Evolutionary conservation across 2,888 invertebrate species (phyloP), one percentile per base, ranked within the genome.

Genomic region (Caenorhabditis plicata): DNA sequence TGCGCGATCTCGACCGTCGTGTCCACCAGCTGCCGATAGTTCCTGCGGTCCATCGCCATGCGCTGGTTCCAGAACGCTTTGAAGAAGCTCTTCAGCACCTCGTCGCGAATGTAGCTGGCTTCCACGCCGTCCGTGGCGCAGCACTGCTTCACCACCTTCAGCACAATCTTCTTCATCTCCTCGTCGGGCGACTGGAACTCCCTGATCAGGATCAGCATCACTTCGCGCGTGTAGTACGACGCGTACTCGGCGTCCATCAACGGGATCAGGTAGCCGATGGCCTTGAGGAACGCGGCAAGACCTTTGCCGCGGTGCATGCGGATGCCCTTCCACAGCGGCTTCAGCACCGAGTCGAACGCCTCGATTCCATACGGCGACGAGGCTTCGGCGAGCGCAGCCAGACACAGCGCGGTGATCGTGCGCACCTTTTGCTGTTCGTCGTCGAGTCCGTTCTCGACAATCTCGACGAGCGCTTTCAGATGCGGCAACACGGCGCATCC

Each of bases 111-210:
- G 81, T 99, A 99, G 81, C 94, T 92, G 0, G 98, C 89, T 82
- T 98, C 98, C 45, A 99, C 98, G 88, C 98, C 98, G 82, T 99
- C 98, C 0, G 98, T 99, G 9, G 93, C 95, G 81, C 98, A 99
- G 84, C 98, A 99, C 84, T 99, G 98, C 83, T 99, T 99, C 57
- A 99, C 98, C 61, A 88, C 91, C 86, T 99, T 99, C 66, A 99
- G 85, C 0, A 99, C 98, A 85, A 99, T 99, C 82, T 99, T 99
- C 83, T 99, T 99, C 98, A 99, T 99, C 86, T 99, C 98, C 83
- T 99, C 98, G 83, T 99, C 98, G 0, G 98, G 98, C 52, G 96
- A 96, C 84, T 95, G 95, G 83, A 99, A 99, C 86, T 99, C 98
- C 83, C 98, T 88, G 77, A 98, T 96, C 23, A 99, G 86, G 83